Evolutionary conservation across 64 coral and sea anemone genomes (phyloP), one percentile per base, ranked within the genome.

Genomic region (Montipora capricornis): DNA sequence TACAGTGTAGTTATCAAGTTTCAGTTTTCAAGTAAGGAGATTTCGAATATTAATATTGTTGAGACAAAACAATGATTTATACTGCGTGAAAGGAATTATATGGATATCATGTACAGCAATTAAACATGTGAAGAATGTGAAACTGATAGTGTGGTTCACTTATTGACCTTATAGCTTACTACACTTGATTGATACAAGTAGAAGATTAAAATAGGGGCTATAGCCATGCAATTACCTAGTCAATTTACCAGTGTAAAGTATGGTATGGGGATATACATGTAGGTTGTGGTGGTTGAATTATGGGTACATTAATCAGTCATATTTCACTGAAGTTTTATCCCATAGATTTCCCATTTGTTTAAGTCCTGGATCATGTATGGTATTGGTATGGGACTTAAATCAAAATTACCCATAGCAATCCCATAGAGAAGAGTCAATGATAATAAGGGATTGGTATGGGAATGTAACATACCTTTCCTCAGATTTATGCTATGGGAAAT

Each of bases 351-450:
- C n/a, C 22, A 26, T 6, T 2, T 2, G 26, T 74, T 74, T 74
- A 87, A 87, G 49, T 76, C 47, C 69, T 88, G 49, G 71, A 26
- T 88, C 87, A 75, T 76, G 6, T 8, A 88, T 88, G 70, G 87
- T 88, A 44, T 88, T 76, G 69, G 47, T 24, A 90, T 80, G 29
- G 49, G 68, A 82, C 79, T 73, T 91, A 37, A 49, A 91, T 61
- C 24, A 80, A 82, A 82, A 68, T 73, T 55, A 74, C 45, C 47
- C 89, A 44, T 82, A 91, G 89, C 78, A 91, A 73, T 91, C 89
- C 89, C 78, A 91, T 91, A 91, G 53, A 57, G 53, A 57, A 57
- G 6, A 57, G 6, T 4, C 53, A 57, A 57, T 57, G 11, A 11
- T 57, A 29, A 66, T 77, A 88, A 76, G 69, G 70, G 71, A 66